Evolutionary conservation across 2,888 invertebrate genomes (phyloP).

Genomic region (Pristionchus entomophagus): DNA sequence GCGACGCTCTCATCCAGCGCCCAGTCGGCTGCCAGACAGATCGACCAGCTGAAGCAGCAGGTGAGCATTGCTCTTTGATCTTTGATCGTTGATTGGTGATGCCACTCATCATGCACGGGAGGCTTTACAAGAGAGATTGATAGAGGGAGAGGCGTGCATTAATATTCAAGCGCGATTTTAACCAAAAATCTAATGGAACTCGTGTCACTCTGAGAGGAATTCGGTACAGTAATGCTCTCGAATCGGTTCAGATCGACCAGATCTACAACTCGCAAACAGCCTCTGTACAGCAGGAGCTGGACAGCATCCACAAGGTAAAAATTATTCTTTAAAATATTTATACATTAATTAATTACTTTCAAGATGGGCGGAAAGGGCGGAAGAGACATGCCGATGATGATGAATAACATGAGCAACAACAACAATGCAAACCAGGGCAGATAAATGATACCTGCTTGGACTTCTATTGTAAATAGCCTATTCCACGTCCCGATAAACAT

Average conservation of each 20-base stretch:
- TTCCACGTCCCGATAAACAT: no score
- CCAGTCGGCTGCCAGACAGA: background rate
- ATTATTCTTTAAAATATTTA: no score
- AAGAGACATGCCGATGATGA: background rate
- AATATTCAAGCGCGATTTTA: no score
- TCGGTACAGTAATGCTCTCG: no score
- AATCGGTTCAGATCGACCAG: background rate
- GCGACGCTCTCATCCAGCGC: background rate
- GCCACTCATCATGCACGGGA: no score
- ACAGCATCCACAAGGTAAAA: constrained; percentile 32
- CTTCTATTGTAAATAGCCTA: background rate
- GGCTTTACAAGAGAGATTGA: no score
- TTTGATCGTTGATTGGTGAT: no score
- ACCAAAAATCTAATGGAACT: no score
- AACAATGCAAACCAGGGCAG: background rate
- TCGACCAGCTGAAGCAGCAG: constrained; percentile 27
- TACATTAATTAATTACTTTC: background rate
- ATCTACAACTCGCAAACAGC: constrained; percentile 3
- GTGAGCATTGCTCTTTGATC: background rate
- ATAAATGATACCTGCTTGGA: background rate
- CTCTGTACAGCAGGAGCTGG: constrained; percentile 24
- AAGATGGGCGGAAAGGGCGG: constrained; percentile 20
- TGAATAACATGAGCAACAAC: background rate
- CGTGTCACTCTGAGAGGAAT: background rate
- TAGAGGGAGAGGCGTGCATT: no score